Evolutionary conservation across 1,140 invertebrate species (phyloP).

Genomic region (Heliconius eleuchia): DNA sequence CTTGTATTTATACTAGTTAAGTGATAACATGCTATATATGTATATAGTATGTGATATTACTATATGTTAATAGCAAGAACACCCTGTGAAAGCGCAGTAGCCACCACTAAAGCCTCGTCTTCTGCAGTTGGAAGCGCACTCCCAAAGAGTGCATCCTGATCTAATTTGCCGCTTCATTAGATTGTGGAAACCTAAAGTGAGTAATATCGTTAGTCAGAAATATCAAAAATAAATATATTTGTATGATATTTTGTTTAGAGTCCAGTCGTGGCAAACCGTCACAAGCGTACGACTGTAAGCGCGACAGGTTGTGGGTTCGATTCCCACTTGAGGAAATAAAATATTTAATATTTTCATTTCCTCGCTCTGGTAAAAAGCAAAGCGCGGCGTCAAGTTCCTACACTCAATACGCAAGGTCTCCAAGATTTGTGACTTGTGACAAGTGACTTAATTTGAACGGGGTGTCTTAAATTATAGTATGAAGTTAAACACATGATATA

Average conservation of each 20-base stretch:
- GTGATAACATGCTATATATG: background rate
- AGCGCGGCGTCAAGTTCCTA: no score
- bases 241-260: background rate
- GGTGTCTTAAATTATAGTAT: no score
- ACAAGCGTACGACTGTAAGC: no score
- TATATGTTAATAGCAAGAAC: background rate
- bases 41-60: background rate
- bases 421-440: no score
- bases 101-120: constrained; percentile 5
- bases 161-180: constrained; percentile 5
- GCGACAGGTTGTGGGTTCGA: no score
- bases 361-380: no score
- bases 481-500: no score
- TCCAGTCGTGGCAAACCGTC: no score
- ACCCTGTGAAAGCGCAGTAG: background rate
- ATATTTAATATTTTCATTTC: no score
- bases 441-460: no score
- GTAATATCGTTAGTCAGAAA: background rate
- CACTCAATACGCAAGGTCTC: no score
- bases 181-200: background rate
- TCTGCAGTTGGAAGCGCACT: background rate
- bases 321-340: no score
- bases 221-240: background rate
- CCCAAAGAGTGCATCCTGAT: constrained; percentile 1
- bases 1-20: background rate